These are phyloP conservation scores for Gallinago nigripennis DNA, from an alignment of 2,797 vertebrate species.

Conservation along the genomic window DNA sequence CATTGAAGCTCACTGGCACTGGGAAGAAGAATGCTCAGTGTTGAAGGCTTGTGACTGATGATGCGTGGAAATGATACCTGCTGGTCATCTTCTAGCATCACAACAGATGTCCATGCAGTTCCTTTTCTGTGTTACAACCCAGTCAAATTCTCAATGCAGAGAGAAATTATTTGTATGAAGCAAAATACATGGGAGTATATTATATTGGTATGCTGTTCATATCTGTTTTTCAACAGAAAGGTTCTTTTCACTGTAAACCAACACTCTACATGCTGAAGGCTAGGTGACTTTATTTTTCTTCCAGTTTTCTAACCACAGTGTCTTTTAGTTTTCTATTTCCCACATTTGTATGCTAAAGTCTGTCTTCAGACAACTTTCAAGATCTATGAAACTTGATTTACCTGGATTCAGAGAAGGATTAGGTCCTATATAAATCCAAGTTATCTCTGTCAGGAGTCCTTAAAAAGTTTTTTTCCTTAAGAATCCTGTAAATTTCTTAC, in stretches of 20 bases:
- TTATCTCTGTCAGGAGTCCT: neutral
- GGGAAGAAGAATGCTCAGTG: neutral
- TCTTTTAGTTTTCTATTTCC: neutral
- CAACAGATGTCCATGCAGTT: neutral
- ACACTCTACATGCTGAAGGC: neutral
- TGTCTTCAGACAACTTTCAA: neutral
- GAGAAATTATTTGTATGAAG: neutral
- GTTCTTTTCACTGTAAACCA: neutral
- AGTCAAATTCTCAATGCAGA: neutral
- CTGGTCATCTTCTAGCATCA: neutral
- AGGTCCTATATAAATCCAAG: neutral
- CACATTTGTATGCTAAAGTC: neutral
- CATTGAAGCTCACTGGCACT: neutral
- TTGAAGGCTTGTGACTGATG: neutral
- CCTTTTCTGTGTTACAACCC: neutral
- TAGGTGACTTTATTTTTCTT: neutral
- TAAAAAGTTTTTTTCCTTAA: neutral
- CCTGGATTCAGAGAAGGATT: neutral
- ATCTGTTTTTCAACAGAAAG: neutral
- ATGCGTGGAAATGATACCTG: neutral
- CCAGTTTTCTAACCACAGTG: neutral
- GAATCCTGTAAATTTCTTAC: neutral
- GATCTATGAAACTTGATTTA: neutral
- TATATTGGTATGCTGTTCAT: neutral
- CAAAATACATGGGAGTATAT: accelerated